Percentiles rank a stretch among this genome's conserved stretches.
Evolutionary conservation across 2,113 vertebrate genomes (phyloP).

Genomic region (Lamprotornis superbus): DNA sequence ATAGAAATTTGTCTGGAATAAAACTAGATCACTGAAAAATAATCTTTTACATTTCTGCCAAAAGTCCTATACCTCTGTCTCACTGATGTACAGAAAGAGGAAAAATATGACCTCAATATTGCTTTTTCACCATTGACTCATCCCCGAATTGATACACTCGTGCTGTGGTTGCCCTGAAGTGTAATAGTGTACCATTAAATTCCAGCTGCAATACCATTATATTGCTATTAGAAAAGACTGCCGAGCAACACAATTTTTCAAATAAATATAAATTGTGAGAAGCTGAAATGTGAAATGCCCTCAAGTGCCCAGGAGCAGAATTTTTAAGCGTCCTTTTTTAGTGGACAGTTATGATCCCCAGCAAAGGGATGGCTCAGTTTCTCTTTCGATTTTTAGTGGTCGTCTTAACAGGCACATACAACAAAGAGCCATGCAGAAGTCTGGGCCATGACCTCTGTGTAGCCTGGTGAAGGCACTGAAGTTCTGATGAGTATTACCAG

Average conservation of each 20-base stretch:
- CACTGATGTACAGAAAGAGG: constrained; percentile 21
- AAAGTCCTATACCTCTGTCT: constrained; percentile 24
- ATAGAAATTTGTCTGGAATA: neutral
- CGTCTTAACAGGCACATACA: neutral
- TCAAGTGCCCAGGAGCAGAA: constrained; percentile 36
- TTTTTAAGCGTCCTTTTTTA: constrained; percentile 43
- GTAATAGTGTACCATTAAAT: constrained; percentile 59
- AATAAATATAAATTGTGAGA: constrained; percentile 69
- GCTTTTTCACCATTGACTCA: constrained; percentile 53
- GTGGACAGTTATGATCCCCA: constrained; percentile 8
- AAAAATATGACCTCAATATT: constrained; percentile 71
- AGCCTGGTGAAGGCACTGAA: neutral
- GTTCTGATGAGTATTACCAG: neutral
- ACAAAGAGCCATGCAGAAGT: neutral
- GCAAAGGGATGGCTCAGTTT: constrained; percentile 3
- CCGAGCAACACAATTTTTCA: constrained; percentile 53
- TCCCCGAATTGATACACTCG: constrained; percentile 59
- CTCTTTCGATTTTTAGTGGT: constrained; percentile 18
- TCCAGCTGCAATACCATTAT: constrained; percentile 61
- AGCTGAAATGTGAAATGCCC: constrained; percentile 47
- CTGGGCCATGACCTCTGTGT: neutral
- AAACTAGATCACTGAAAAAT: constrained; percentile 45
- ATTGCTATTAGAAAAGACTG: constrained; percentile 64
- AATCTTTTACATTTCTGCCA: constrained; percentile 25
- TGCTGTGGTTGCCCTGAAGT: constrained; percentile 54